Base-by-base conservation (phyloP, 2,888 invertebrate genomes). In the Ditula angustiorana region DNA sequence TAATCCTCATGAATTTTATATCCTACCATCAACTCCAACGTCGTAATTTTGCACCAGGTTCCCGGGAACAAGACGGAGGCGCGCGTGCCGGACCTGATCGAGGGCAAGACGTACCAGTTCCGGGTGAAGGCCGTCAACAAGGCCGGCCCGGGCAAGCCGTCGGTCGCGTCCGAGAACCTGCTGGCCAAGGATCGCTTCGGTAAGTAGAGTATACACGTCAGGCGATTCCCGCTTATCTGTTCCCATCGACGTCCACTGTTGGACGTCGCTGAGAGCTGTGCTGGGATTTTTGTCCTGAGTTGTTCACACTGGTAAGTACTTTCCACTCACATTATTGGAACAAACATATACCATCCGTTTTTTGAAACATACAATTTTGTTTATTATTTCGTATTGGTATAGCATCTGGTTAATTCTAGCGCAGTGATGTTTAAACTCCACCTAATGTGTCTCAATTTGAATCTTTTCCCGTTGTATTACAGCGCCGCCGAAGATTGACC, bases 61-160 rank as follows among this genome's bases (percentile, higher is more conserved):
- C 96, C 97, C 67, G 98, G 97, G 11, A 96, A 96, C 71, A 97
- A 97, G 87, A 96, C 96, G 28, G 97, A 97, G 75, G 98, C 96
- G 11, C 96, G 96, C 69, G 96, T 99, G 1, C 96, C 97, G 0
- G 98, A 98, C 83, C 94, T 99, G 60, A 96, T 97, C 67, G 98
- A 98, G 88, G 98, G 98, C 68, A 97, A 98, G 86, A 98, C 98
- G 71, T 99, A 99, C 85, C 98, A 98, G 88, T 99, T 99, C 95
- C 94, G 98, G 0, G 96, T 98, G 3, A 96, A 97, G 80, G 99
- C 99, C 1, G 95, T 99, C 41, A 99, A 99, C 89, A 98, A 98
- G 86, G 99, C 98, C 35, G 99, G 99, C 11, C 96, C 96, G 44
- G 97, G 97, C 80, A 97, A 97, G 83, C 97, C 98, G 5, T 96